A percentile compares a stretch with the other conserved stretches of the same genome.
These are phyloP conservation scores for Tetrapedia diversipes DNA, from an alignment of 2,888 invertebrate genomes.

Conservation along the genomic window DNA sequence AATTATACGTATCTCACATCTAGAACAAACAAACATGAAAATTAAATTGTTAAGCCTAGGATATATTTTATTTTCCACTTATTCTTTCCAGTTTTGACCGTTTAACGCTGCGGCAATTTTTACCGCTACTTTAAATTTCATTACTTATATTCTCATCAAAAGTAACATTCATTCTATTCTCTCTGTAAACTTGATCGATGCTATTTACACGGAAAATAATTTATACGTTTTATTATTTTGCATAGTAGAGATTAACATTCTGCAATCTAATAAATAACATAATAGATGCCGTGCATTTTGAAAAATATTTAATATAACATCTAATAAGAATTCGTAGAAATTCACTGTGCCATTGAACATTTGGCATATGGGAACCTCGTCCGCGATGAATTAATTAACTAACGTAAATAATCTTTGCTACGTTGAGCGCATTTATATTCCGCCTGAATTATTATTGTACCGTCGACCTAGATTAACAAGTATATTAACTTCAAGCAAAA, in stretches of 20 bases:
- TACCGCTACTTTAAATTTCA: constrained; percentile 32
- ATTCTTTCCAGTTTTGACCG: constrained; percentile 33
- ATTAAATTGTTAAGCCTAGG: constrained; percentile 53
- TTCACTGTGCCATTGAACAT: constrained; percentile 46
- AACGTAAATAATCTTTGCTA: constrained; percentile 60
- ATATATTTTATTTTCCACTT: constrained; percentile 44
- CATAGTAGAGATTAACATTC: constrained; percentile 14
- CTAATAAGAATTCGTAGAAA: constrained; percentile 41
- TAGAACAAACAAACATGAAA: constrained; percentile 52
- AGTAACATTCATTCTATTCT: constrained; percentile 8
- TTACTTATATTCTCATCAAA: constrained; percentile 42
- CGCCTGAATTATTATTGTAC: constrained; percentile 69
- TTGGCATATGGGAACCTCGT: constrained; percentile 46
- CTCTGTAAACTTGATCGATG: constrained; percentile 23
- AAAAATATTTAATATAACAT: constrained; percentile 25
- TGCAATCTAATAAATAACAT: constrained; percentile 12
- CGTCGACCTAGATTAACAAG: constrained; percentile 68
- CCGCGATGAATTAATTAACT: constrained; percentile 43
- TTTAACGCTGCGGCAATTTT: constrained; percentile 24
- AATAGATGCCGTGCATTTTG: constrained; percentile 13
- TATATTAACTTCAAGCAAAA: constrained; percentile 70
- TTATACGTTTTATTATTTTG: neutral
- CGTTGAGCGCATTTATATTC: constrained; percentile 67
- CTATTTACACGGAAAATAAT: constrained; percentile 17
- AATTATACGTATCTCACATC: constrained; percentile 62